A percentile compares a stretch with the other conserved stretches of the same genome.
phyloP scores from a whole-genome alignment of 2,113 vertebrate genomes.

The Cichladusa arquata region DNA sequence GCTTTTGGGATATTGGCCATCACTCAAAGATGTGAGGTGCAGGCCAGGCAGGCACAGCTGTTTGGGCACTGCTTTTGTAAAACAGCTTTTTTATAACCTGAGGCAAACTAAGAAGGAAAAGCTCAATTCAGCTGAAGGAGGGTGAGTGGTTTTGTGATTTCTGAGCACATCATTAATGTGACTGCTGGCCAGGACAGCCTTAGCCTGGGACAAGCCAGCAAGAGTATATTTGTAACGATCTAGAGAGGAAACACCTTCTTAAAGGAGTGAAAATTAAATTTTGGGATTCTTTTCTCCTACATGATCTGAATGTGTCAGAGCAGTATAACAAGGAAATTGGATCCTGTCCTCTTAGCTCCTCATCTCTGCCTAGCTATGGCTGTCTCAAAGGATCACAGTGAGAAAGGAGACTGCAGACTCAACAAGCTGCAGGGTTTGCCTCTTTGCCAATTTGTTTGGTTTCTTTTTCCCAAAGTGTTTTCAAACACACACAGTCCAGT shows the following conservation, averaged over 20 bases:
- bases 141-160: neutral
- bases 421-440: fast-evolving
- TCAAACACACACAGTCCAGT: neutral
- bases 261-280: neutral
- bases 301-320: neutral
- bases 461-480: neutral
- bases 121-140: neutral
- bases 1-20: neutral
- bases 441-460: neutral
- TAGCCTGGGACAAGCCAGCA: neutral
- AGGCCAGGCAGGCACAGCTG: neutral
- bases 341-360: neutral
- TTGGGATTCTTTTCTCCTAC: neutral
- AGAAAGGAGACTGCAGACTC: neutral
- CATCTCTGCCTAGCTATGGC: neutral
- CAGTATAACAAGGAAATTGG: neutral
- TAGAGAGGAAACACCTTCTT: neutral
- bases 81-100: neutral
- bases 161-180: fast-evolving
- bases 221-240: fast-evolving
- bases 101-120: neutral
- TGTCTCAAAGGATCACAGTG: neutral
- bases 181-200: neutral
- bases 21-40: neutral
- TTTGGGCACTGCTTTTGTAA: neutral